Base-by-base conservation (phyloP, 1,140 invertebrate species). In the Lasaia peninsularis region DNA sequence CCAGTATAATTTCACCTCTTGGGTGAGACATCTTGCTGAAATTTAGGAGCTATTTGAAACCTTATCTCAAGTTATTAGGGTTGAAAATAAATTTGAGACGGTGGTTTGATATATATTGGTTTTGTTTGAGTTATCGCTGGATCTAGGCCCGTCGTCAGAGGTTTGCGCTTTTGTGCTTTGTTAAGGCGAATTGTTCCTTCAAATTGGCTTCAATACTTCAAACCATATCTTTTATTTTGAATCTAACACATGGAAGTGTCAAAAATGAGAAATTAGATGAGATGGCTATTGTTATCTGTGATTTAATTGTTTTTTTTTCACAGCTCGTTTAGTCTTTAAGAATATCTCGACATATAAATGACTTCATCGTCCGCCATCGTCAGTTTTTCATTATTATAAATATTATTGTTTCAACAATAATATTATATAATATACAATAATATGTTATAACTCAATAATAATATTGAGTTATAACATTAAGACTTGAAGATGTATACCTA, bases 181-280 rank as follows among this genome's bases (percentile, higher is more conserved):
- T 76, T 73, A 73, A 65, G 65, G 62, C 52, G 68, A 73, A 71
- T 70, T 69, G 69, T 71, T 59, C 62, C 62, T 53, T 67, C 73
- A 80, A 72, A 80, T 80, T 75, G 75, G 73, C 76, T 80, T 71
- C 69, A 56, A 63, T 71, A 71, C 67, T 34, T 61, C 62, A 60
- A 56, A 62, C 64, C 65, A 73, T 71, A 73, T 76, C 65, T 56
- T 44, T 61, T 52, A 60, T 65, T 65, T 60, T n/a, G 58, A 64
- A 69, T 72, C 67, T 21, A 48, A 48, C 20, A 48, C 40, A 48
- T 48, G 16, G 40, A 48, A 18, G 57, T 34, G n/a, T 54, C 35
- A 59, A 59, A 48, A 37, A 44, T 37, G 51, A 40, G 52, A n/a
- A 49, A 44, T 55, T 44, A 55, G 35, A 48, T 48, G 18, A 48